Percentiles rank a stretch among this genome's conserved stretches.
Conservation (phyloP, 2,113 vertebrate species). For the Asarcornis scutulata region DNA sequence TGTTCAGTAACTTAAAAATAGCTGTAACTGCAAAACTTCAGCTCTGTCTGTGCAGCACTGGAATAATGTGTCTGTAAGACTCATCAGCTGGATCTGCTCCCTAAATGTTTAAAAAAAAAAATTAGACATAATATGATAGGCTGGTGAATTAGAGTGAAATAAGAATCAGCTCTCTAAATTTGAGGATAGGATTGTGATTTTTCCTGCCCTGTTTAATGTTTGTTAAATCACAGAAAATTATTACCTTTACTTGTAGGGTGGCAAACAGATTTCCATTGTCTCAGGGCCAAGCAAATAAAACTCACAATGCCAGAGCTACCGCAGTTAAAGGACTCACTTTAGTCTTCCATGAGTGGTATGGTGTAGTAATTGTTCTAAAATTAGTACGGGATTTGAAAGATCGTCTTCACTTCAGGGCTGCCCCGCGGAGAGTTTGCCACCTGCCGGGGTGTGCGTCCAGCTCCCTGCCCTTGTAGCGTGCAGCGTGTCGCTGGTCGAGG, state of each 20-base stretch:
- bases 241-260: background rate
- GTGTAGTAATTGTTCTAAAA: background rate
- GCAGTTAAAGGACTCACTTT: background rate
- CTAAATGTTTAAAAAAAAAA: background rate
- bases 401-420: background rate
- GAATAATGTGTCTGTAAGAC: background rate
- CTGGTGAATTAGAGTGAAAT: background rate
- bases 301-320: background rate
- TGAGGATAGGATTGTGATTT: background rate
- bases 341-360: background rate
- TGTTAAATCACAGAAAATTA: background rate
- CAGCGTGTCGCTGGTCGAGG: too few relatives aligned
- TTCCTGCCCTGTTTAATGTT: background rate
- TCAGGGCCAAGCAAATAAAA: background rate
- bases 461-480: too few relatives aligned
- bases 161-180: background rate
- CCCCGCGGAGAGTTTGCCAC: too few relatives aligned
- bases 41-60: background rate
- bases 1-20: background rate
- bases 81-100: background rate
- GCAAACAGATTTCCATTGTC: background rate
- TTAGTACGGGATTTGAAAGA: background rate
- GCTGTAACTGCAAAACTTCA: rapidly evolving
- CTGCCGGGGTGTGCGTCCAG: too few relatives aligned
- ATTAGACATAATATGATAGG: too few relatives aligned